A percentile compares a stretch with the other conserved stretches of the same genome.
Conservation (phyloP, 2,888 invertebrate genomes). For the Drosophila acutilabella region DNA sequence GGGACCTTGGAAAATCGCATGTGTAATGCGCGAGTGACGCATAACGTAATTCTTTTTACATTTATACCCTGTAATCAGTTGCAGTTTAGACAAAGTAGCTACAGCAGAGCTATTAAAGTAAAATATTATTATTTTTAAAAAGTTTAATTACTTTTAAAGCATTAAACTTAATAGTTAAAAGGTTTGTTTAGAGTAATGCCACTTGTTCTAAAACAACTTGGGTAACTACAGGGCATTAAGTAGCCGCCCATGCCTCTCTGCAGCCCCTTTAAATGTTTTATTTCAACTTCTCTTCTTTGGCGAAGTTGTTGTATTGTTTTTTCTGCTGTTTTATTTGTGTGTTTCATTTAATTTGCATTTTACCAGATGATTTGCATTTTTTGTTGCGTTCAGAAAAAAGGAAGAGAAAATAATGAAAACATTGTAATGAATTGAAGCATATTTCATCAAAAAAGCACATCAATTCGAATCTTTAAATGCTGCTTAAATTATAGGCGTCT, state of each 20-base stretch:
- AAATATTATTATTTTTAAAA: neutral
- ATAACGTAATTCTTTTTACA: slow-evolving; percentile 41
- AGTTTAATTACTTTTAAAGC: neutral
- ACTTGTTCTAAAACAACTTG: too few species aligned
- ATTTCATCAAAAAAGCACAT: slow-evolving; percentile 16
- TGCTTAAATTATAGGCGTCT: neutral
- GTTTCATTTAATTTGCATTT: slow-evolving; percentile 68
- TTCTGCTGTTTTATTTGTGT: slow-evolving; percentile 14
- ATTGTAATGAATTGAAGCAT: slow-evolving; percentile 21
- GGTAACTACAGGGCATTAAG: too few species aligned
- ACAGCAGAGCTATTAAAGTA: too few species aligned
- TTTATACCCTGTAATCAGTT: slow-evolving; percentile 5
- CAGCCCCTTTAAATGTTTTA: slow-evolving; percentile 9
- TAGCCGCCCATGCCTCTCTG: too few species aligned
- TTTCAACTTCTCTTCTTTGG: slow-evolving; percentile 16
- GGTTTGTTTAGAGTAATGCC: too few species aligned
- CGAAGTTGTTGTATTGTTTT: slow-evolving; percentile 7
- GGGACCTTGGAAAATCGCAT: slow-evolving; percentile 60
- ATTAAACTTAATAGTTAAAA: too few species aligned
- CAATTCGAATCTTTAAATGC: slow-evolving; percentile 26
- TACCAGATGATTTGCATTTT: slow-evolving; percentile 65
- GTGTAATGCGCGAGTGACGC: slow-evolving; percentile 60
- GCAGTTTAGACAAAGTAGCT: neutral
- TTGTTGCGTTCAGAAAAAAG: neutral
- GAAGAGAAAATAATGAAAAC: slow-evolving; percentile 6